phyloP scores from a whole-genome alignment of 2,113 vertebrate genomes.

The Ammodytes dubius region DNA sequence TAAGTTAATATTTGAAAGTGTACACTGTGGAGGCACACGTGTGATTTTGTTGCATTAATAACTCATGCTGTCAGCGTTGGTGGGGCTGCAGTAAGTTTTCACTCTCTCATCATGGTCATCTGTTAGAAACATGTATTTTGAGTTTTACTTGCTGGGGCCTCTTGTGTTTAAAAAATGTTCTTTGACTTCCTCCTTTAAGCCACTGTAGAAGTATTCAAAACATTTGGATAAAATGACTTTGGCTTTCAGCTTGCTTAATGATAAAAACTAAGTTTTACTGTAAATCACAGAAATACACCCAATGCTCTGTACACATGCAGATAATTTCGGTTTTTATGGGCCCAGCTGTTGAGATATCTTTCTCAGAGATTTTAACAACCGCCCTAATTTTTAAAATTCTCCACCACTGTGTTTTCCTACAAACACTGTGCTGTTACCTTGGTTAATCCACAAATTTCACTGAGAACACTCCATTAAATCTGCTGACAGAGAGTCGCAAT shows the following conservation, averaged over 20 bases:
- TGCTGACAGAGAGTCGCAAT: background rate
- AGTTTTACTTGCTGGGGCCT: slow-evolving; percentile 33
- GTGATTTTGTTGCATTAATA: slow-evolving; percentile 50
- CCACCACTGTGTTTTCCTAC: background rate
- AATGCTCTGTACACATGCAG: background rate
- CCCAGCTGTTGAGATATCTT: background rate
- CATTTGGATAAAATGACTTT: background rate
- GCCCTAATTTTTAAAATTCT: background rate
- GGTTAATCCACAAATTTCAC: background rate
- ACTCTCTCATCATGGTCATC: slow-evolving; percentile 48
- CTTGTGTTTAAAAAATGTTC: slow-evolving; percentile 22
- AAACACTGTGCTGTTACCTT: background rate
- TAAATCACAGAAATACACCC: background rate
- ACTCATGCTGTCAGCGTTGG: slow-evolving; percentile 37
- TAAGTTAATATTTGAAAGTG: slow-evolving; percentile 35
- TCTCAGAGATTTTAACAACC: background rate
- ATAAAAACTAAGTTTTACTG: background rate
- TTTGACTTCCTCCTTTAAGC: slow-evolving; percentile 14
- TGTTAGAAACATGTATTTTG: slow-evolving; percentile 45
- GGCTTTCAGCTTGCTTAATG: background rate
- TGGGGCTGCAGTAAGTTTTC: slow-evolving; percentile 38
- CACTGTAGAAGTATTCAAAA: slow-evolving; percentile 7
- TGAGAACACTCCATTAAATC: background rate
- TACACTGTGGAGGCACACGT: slow-evolving; percentile 18
- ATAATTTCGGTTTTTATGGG: background rate